A percentile compares a stretch with the other conserved stretches of the same genome.
Evolutionary conservation across 2,113 vertebrate species (phyloP).

Genomic region (Meriones unguiculatus): DNA sequence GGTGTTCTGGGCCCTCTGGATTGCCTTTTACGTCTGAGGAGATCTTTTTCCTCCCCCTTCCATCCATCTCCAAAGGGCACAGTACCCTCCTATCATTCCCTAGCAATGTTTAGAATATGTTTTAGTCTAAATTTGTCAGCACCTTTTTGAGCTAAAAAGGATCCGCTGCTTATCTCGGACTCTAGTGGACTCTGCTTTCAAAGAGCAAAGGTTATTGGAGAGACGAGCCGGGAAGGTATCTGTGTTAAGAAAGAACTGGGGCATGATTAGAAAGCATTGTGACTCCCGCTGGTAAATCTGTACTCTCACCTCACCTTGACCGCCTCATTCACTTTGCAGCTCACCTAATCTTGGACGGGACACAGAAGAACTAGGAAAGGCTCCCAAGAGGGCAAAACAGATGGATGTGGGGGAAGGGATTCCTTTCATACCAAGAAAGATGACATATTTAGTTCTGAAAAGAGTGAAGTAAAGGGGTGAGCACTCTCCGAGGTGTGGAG

Average conservation of each 20-base stretch:
- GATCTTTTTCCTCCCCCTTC: neutral
- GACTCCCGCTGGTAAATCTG: neutral
- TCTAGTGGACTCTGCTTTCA: constrained; percentile 17
- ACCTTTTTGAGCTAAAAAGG: constrained; percentile 19
- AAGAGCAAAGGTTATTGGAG: neutral
- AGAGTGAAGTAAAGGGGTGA: constrained; percentile 3
- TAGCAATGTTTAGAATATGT: neutral
- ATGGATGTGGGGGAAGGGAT: constrained; percentile 36
- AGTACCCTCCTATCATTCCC: neutral
- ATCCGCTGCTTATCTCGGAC: neutral
- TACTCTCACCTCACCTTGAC: constrained; percentile 26
- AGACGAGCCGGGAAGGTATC: constrained; percentile 6
- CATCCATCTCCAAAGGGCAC: neutral
- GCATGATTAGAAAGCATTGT: neutral
- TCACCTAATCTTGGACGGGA: constrained; percentile 44
- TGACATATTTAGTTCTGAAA: constrained; percentile 39
- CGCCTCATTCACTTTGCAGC: neutral
- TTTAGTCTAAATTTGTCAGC: constrained; percentile 44
- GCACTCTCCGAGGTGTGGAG: neutral
- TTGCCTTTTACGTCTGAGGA: neutral
- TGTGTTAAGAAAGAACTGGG: neutral
- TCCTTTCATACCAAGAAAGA: constrained; percentile 16
- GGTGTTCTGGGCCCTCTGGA: neutral
- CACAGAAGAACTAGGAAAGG: constrained; percentile 57
- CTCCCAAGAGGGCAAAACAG: constrained; percentile 61